These are phyloP conservation scores for Syngnathoides biaculeatus DNA, from an alignment of 2,113 vertebrate genomes.

Conservation along the genomic window DNA sequence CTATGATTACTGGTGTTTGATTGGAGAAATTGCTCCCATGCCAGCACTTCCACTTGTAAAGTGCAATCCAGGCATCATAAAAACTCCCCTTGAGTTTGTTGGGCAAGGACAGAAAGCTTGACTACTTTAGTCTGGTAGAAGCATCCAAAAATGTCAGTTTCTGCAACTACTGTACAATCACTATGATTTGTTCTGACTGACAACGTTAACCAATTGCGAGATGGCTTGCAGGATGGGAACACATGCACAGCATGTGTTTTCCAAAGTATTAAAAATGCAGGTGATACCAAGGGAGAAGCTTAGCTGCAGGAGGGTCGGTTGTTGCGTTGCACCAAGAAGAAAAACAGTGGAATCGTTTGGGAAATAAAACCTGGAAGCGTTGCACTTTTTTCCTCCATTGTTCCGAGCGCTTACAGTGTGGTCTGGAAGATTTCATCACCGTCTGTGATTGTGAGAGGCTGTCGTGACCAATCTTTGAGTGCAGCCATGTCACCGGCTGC, in stretches of 20 bases:
- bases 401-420: conserved; percentile 19
- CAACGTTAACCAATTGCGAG: conserved; percentile 22
- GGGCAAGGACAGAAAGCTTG: not conserved
- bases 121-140: not conserved
- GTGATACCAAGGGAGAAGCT: not conserved
- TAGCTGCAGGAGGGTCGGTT: not conserved
- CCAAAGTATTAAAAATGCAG: conserved; percentile 11
- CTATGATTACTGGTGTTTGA: conserved; percentile 29
- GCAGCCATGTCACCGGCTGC: conserved; percentile 20
- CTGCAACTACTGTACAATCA: conserved; percentile 18
- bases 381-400: conserved; percentile 7
- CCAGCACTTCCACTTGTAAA: conserved; percentile 47
- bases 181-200: conserved; percentile 20
- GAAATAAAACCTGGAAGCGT: conserved; percentile 4
- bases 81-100: conserved; percentile 54
- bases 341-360: not conserved
- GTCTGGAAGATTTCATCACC: conserved; percentile 42
- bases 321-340: not conserved
- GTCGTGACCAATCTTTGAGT: conserved; percentile 20
- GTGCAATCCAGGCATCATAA: conserved; percentile 41
- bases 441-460: conserved; percentile 8
- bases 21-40: conserved; percentile 38
- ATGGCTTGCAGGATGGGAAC: conserved; percentile 6
- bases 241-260: conserved; percentile 24
- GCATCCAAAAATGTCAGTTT: too few species aligned